A percentile compares a stretch with the other conserved stretches of the same genome.
Conservation (phyloP, 2,797 vertebrate genomes). For the Epinephelus awoara region DNA sequence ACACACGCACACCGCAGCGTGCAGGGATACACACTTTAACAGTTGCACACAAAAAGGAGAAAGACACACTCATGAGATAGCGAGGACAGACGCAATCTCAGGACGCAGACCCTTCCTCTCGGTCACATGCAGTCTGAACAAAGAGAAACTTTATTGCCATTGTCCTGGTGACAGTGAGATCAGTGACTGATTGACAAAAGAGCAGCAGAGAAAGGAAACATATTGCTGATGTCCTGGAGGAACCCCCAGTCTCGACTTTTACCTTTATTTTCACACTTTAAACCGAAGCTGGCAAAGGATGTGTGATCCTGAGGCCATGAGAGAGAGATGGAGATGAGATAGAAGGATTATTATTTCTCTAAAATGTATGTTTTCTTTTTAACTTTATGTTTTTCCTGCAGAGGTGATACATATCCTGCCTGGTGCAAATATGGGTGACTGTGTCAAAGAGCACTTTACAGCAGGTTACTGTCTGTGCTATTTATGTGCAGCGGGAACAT, state of each 20-base stretch:
- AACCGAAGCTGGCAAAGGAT: background rate
- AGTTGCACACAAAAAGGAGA: constrained; percentile 18
- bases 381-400: background rate
- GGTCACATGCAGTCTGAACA: constrained; percentile 76
- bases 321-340: no score
- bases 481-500: constrained; percentile 16
- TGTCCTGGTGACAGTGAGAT: constrained; percentile 78
- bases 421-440: constrained; percentile 41
- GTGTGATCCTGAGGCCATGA: background rate
- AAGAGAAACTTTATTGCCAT: constrained; percentile 75
- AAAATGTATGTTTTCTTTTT: no score
- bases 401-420: background rate
- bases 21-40: constrained; percentile 11
- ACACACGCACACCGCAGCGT: constrained; percentile 31
- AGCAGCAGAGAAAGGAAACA: constrained; percentile 76
- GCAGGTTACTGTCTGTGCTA: constrained; percentile 27
- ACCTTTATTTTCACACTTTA: constrained; percentile 13
- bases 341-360: no score
- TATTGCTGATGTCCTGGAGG: constrained; percentile 76
- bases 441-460: constrained; percentile 38
- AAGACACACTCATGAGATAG: constrained; percentile 55
- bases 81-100: constrained; percentile 71
- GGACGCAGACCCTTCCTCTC: constrained; percentile 82
- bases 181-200: constrained; percentile 74
- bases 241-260: constrained; percentile 44